These are phyloP conservation scores for Heliconius ismenius DNA, from an alignment of 2,888 invertebrate genomes.

Conservation along the genomic window DNA sequence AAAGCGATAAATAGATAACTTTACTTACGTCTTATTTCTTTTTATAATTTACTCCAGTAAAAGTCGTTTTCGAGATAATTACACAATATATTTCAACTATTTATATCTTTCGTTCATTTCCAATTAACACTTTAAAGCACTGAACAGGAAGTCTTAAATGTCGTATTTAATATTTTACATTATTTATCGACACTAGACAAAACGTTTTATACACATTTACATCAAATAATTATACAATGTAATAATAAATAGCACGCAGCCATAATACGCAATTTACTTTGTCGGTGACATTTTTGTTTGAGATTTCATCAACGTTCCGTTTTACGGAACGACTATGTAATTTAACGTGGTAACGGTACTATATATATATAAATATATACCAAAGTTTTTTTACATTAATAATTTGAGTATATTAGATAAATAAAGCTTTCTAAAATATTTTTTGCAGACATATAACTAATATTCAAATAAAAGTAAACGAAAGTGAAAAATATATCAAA, in stretches of 20 bases:
- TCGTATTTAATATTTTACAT: conserved; percentile 37
- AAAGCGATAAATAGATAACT: conserved; percentile 26
- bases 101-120: conserved; percentile 31
- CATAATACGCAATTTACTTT: conserved; percentile 68
- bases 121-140: conserved; percentile 26
- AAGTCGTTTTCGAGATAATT: conserved; percentile 43
- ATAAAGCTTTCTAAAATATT: too few relatives aligned
- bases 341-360: not conserved
- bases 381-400: not conserved
- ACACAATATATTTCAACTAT: conserved; percentile 30
- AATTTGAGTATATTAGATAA: too few relatives aligned
- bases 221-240: conserved; percentile 47
- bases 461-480: too few relatives aligned
- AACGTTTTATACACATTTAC: conserved; percentile 53
- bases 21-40: conserved; percentile 64
- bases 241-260: conserved; percentile 54
- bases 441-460: too few relatives aligned
- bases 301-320: conserved; percentile 43
- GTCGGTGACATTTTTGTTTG: conserved; percentile 60
- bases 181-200: conserved; percentile 46
- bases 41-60: not conserved
- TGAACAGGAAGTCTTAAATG: conserved; percentile 31
- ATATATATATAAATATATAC: not conserved
- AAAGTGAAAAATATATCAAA: too few relatives aligned
- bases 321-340: not conserved